Evolutionary conservation across 2,888 invertebrate genomes (phyloP).

Genomic region (Pinctada fucata): DNA sequence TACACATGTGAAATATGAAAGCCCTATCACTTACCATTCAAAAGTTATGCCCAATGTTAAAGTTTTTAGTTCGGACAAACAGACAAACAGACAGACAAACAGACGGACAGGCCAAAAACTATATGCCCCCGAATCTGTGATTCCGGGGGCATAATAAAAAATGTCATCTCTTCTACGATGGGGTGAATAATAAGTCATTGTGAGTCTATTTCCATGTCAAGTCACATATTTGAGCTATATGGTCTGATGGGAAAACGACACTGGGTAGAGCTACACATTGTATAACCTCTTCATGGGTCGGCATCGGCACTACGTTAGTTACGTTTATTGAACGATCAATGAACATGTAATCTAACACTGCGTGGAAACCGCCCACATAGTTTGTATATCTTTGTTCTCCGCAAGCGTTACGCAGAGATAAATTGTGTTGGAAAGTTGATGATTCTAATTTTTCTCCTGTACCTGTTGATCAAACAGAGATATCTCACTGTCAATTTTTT

Average conservation of each 20-base stretch:
- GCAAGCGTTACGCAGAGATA: conserved; percentile 86
- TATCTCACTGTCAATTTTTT: background rate
- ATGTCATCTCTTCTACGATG: too few relatives aligned
- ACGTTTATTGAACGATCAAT: conserved; percentile 80
- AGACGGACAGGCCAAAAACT: too few relatives aligned
- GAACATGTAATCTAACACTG: conserved; percentile 94
- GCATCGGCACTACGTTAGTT: conserved; percentile 87
- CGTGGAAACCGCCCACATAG: conserved; percentile 88
- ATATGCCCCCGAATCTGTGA: too few relatives aligned
- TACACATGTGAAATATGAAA: too few relatives aligned
- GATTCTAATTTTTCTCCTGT: conserved; percentile 25
- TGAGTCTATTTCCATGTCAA: conserved; percentile 59
- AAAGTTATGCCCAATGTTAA: too few relatives aligned
- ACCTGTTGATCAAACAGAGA: conserved; percentile 6
- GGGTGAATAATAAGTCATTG: too few relatives aligned
- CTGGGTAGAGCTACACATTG: conserved; percentile 90
- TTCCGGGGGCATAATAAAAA: too few relatives aligned
- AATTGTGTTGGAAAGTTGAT: conserved; percentile 80
- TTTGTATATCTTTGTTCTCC: conserved; percentile 91
- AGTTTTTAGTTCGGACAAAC: too few relatives aligned
- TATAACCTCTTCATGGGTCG: conserved; percentile 86
- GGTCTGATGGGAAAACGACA: conserved; percentile 94
- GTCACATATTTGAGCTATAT: conserved; percentile 86
- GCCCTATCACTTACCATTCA: too few relatives aligned
- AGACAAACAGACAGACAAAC: too few relatives aligned